Conservation (phyloP, 2,797 vertebrate genomes). For the Picus viridis region DNA sequence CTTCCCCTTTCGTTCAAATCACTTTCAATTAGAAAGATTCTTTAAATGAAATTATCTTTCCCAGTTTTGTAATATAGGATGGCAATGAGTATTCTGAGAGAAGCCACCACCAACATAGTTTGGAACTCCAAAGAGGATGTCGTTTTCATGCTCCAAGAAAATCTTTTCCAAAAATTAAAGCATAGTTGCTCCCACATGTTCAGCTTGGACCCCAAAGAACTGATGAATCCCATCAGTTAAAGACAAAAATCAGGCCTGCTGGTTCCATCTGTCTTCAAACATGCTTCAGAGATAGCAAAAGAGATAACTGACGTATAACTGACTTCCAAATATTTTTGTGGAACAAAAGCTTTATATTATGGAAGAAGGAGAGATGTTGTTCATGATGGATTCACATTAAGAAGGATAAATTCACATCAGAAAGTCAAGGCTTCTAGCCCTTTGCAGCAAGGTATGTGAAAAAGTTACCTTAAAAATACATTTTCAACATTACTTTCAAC, state of each 20-base stretch:
- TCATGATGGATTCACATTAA: not conserved
- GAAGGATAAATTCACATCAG: not conserved
- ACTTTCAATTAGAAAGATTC: not conserved
- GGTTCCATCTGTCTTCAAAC: not conserved
- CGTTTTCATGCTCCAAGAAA: not conserved
- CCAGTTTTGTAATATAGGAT: not conserved
- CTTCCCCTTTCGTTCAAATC: not conserved
- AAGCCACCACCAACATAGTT: not conserved
- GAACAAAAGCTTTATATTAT: not conserved
- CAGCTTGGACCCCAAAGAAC: not conserved
- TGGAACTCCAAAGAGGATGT: not conserved
- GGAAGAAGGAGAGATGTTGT: not conserved
- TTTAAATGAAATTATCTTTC: not conserved
- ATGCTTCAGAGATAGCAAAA: not conserved
- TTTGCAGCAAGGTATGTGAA: not conserved
- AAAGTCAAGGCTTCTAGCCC: not conserved
- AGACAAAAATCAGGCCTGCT: not conserved
- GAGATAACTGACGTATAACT: not conserved
- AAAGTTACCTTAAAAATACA: not conserved
- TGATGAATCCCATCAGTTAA: not conserved
- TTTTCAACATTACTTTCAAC: not conserved
- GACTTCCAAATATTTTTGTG: not conserved
- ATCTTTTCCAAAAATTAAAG: not conserved
- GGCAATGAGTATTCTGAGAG: not conserved
- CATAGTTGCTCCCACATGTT: not conserved